Percentiles rank a stretch among this genome's conserved stretches.
Conservation (phyloP, 2,888 invertebrate species). For the Eudemis profundana region DNA sequence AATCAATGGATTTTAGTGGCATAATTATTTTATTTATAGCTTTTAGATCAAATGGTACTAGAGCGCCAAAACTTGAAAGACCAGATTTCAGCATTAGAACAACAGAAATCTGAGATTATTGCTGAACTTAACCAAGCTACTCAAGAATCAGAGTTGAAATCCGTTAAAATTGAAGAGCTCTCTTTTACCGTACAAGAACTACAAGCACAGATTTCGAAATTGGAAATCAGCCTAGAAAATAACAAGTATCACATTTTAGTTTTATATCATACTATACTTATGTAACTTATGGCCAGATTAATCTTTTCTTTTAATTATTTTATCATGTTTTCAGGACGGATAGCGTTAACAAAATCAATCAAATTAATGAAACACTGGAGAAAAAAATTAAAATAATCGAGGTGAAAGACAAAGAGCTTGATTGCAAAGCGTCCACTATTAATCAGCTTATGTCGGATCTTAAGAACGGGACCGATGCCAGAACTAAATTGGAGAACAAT, state of each 20-base stretch:
- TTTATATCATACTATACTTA: no score
- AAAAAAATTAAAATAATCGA: constrained; percentile 41
- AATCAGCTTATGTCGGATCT: constrained; percentile 60
- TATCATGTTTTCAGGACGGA: constrained; percentile 46
- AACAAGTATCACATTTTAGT: constrained; percentile 48
- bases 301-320: no score
- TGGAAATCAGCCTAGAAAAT: constrained; percentile 46
- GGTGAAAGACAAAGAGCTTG: constrained; percentile 54
- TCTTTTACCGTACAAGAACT: constrained; percentile 31
- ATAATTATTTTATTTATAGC: constrained; percentile 46
- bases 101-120: constrained; percentile 46
- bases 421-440: constrained; percentile 55
- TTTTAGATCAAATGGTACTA: constrained; percentile 45
- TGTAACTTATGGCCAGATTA: no score
- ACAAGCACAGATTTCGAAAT: constrained; percentile 46
- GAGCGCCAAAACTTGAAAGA: constrained; percentile 48
- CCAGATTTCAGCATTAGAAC: constrained; percentile 45
- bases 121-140: constrained; percentile 43
- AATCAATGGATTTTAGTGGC: neutral
- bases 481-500: constrained; percentile 51
- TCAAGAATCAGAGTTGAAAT: constrained; percentile 45
- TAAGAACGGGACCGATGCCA: constrained; percentile 53
- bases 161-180: constrained; percentile 47
- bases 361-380: constrained; percentile 44
- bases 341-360: constrained; percentile 47